Conservation (phyloP, 1,140 invertebrate species). For the Bombus picipes region DNA sequence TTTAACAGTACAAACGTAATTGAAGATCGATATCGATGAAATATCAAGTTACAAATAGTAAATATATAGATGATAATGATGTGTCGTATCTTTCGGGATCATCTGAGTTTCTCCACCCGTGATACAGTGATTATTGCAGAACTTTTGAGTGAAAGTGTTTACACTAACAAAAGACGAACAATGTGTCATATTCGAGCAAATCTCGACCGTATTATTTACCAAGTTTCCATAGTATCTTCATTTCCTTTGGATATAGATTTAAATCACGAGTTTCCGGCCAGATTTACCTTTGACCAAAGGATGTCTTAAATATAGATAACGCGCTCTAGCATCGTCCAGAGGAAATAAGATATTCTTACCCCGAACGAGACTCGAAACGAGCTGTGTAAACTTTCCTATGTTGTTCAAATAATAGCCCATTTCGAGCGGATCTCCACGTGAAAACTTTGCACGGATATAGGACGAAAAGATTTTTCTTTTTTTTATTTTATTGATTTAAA, state of each 20-base stretch:
- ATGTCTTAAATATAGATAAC: slow-evolving; percentile 22
- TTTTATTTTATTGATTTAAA: too few species aligned
- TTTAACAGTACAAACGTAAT: too few species aligned
- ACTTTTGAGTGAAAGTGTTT: neutral
- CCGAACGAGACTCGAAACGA: neutral
- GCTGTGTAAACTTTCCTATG: neutral
- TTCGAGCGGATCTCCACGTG: neutral
- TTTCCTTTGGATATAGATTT: slow-evolving; percentile 4
- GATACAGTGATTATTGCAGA: too few species aligned
- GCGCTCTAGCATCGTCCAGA: neutral
- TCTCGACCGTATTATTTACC: neutral
- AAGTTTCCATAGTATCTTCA: neutral
- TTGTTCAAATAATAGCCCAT: neutral
- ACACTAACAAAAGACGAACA: neutral
- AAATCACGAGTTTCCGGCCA: slow-evolving; percentile 14
- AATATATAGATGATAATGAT: too few species aligned
- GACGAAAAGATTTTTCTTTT: too few species aligned
- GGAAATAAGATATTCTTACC: neutral
- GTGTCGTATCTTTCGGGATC: too few species aligned
- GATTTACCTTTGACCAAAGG: neutral
- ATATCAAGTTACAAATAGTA: too few species aligned
- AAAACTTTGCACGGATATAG: neutral
- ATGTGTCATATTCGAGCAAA: too few species aligned
- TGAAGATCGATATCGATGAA: too few species aligned
- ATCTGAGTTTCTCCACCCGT: too few species aligned